Base-by-base conservation (phyloP, 2,888 invertebrate species). In the Andrena trimmerana region DNA sequence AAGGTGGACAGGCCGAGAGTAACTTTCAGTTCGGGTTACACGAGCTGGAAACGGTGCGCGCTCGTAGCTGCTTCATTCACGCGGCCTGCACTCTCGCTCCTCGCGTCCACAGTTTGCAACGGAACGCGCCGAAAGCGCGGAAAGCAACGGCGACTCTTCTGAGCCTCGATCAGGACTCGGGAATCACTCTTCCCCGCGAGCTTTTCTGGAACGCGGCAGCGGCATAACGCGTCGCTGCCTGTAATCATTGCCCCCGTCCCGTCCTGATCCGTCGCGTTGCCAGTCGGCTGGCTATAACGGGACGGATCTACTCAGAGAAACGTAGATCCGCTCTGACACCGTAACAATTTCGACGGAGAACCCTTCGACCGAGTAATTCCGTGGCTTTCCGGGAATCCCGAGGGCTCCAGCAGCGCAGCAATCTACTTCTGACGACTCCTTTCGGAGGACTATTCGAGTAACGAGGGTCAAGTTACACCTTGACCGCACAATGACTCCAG, bases 21-120 rank as follows among this genome's bases (percentile, higher is more conserved):
- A 82, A 78, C 88, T 84, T 84, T 88, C 84, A 88, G 88, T 88
- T 91, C 89, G 80, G 86, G 88, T 91, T 90, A 90, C 90, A 90
- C 83, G 81, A 68, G 69, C 65, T 70, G 69, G 62, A 84, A 74
- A 81, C 82, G 66, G 75, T 67, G 79, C 75, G 73, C 84, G 85
- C 42, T 42, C 69, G 59, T 77, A 62, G 60, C 59, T 76, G 73
- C 68, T 77, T 91, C 90, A 91, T 90, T 91, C 90, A 89, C 87
- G 85, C 88, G 86, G 68, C 68, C 62, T 62, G 71, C 77, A 60
- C 76, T 71, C 67, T 59, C 31, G 42, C 59, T 4, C 31, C 70
- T 31, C 6, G 36, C 20, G 48, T 27, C 50, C 33, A 57, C 48
- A 24, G 20, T 3, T 2, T 20, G 24, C 63, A 6, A 6, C 7